A percentile compares a stretch with the other conserved stretches of the same genome.
Evolutionary conservation across 2,888 invertebrate genomes (phyloP).

Genomic region (Tryphoninae sp.): DNA sequence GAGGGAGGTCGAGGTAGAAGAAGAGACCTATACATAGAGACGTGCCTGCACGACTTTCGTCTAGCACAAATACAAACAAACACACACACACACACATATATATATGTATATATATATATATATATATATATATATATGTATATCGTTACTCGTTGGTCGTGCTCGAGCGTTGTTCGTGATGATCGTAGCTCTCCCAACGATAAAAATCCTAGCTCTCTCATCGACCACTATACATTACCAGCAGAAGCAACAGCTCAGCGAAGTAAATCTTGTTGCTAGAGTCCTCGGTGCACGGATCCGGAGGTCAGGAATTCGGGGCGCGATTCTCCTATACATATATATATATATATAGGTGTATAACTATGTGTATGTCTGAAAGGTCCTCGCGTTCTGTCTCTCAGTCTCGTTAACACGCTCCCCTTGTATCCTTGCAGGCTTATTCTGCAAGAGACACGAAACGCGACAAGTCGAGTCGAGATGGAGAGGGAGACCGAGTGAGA

Average conservation of each 20-base stretch:
- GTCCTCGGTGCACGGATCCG: constrained; percentile 54
- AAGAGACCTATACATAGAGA: constrained; percentile 7
- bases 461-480: not conserved
- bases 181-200: constrained; percentile 46
- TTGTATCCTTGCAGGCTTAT: constrained; percentile 28
- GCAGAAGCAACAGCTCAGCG: constrained; percentile 6
- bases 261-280: constrained; percentile 34
- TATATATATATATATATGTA: constrained; percentile 13
- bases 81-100: not conserved
- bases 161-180: constrained; percentile 58
- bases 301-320: constrained; percentile 62
- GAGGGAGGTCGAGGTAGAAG: not conserved
- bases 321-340: constrained; percentile 16
- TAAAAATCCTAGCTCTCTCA: constrained; percentile 48
- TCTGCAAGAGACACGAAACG: not conserved
- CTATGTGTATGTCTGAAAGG: constrained; percentile 6
- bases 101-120: constrained; percentile 14
- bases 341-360: not conserved
- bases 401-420: constrained; percentile 6
- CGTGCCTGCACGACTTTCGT: constrained; percentile 38
- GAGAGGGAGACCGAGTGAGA: not conserved
- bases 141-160: constrained; percentile 40
- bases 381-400: constrained; percentile 23
- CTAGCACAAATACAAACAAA: not conserved
- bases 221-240: constrained; percentile 45